Percentiles rank a stretch among this genome's conserved stretches.
Conservation (phyloP, 2,888 invertebrate species). For the Spodoptera littoralis region DNA sequence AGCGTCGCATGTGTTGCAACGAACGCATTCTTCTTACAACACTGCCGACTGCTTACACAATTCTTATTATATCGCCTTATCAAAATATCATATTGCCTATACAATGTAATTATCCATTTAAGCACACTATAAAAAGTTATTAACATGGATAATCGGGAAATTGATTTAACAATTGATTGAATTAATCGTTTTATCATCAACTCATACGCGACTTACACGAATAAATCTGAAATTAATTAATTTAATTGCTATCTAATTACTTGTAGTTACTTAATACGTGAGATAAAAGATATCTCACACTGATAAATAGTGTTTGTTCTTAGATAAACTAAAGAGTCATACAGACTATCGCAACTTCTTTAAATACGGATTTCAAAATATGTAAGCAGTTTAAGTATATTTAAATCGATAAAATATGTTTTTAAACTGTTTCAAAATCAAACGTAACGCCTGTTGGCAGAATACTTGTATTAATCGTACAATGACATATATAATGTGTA, state of each 20-base stretch:
- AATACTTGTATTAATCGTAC: neutral
- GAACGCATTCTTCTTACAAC: conserved; percentile 68
- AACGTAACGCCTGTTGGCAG: neutral
- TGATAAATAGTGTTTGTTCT: conserved; percentile 12
- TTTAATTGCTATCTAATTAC: conserved; percentile 30
- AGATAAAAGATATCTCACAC: conserved; percentile 29
- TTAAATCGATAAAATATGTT: neutral
- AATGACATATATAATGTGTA: neutral
- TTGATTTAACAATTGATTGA: conserved; percentile 21
- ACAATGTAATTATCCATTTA: conserved; percentile 22
- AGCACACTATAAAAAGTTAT: neutral
- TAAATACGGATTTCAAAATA: neutral
- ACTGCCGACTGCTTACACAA: conserved; percentile 52
- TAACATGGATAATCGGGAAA: neutral
- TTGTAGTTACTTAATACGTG: conserved; percentile 7
- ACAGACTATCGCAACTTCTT: neutral
- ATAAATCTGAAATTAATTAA: conserved; percentile 23
- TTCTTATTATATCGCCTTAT: conserved; percentile 40
- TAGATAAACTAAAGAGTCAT: conserved; percentile 20
- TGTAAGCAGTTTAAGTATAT: neutral
- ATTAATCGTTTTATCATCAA: conserved; percentile 11
- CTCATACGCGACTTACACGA: conserved; percentile 10
- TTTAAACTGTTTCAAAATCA: conserved; percentile 8
- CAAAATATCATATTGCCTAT: conserved; percentile 32
- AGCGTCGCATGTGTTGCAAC: conserved; percentile 60